Evolutionary conservation across 2,113 vertebrate genomes (phyloP).

Genomic region (Nothoprocta perdicaria): DNA sequence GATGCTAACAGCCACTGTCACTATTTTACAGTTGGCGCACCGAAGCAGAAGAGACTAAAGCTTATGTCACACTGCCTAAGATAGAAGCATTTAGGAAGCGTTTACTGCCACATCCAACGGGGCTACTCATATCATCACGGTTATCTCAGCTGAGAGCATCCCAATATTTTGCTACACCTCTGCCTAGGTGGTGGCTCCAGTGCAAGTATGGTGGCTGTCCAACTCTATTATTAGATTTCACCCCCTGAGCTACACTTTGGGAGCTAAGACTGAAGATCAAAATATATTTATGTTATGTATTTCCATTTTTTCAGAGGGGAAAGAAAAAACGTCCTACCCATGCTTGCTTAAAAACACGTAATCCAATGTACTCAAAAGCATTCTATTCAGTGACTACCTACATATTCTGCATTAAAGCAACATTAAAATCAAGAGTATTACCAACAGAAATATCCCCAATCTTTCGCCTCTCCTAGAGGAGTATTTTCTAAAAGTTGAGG

Average conservation of each 20-base stretch:
- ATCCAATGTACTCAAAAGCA: background rate
- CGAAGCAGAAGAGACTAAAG: background rate
- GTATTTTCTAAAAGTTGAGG: background rate
- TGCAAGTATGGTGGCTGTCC: rapidly evolving
- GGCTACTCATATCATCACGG: background rate
- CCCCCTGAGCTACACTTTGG: background rate
- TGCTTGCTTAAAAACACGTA: too few relatives aligned
- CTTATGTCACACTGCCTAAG: rapidly evolving
- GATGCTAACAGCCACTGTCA: background rate
- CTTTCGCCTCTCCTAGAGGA: background rate
- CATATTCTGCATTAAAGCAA: background rate
- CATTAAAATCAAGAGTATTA: background rate
- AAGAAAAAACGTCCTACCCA: too few relatives aligned
- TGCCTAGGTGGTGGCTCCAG: background rate
- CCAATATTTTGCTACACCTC: background rate
- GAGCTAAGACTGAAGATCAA: background rate
- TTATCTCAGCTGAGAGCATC: background rate
- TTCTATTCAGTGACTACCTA: background rate
- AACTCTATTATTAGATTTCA: background rate
- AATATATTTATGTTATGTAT: background rate
- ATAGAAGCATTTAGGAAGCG: background rate
- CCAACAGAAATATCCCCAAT: background rate
- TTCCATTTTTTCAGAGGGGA: background rate
- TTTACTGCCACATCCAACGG: background rate
- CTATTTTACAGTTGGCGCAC: background rate